These are phyloP conservation scores for Stenchaetothrips biformis DNA, from an alignment of 2,888 invertebrate species.

Conservation along the genomic window DNA sequence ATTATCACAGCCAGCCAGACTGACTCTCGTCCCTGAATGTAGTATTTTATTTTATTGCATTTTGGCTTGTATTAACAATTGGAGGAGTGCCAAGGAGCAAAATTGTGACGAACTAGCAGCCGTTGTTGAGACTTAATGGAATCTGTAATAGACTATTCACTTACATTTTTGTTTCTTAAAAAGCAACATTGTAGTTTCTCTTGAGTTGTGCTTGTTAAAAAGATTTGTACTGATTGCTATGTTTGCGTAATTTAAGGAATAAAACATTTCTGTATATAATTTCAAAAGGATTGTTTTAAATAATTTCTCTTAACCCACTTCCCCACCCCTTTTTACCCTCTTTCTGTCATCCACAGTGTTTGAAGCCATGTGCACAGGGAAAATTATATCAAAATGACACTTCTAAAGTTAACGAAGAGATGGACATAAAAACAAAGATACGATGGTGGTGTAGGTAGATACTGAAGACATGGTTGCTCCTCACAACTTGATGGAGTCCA, in stretches of 20 bases:
- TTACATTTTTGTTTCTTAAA: neutral
- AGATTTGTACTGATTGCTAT: conserved; percentile 25
- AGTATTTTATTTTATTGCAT: neutral
- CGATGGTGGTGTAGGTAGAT: too few species aligned
- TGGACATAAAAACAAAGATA: too few species aligned
- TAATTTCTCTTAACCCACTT: neutral
- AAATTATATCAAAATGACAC: too few species aligned
- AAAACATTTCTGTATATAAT: conserved; percentile 22
- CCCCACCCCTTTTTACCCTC: neutral
- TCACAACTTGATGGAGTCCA: too few species aligned
- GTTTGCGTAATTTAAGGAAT: conserved; percentile 19
- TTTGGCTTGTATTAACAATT: neutral
- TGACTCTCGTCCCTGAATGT: neutral
- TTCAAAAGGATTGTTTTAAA: too few species aligned
- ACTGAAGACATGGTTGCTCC: too few species aligned
- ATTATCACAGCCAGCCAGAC: neutral
- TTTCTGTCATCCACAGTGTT: too few species aligned
- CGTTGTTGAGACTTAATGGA: conserved; percentile 2
- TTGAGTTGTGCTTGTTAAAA: conserved; percentile 22
- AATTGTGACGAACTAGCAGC: conserved; percentile 8
- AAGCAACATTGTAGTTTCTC: conserved; percentile 14
- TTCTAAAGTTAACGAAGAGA: too few species aligned
- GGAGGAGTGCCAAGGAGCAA: neutral
- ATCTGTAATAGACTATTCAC: neutral
- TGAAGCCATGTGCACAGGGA: too few species aligned